phyloP scores from a whole-genome alignment of 2,113 vertebrate species.

The Calonectris borealis region DNA sequence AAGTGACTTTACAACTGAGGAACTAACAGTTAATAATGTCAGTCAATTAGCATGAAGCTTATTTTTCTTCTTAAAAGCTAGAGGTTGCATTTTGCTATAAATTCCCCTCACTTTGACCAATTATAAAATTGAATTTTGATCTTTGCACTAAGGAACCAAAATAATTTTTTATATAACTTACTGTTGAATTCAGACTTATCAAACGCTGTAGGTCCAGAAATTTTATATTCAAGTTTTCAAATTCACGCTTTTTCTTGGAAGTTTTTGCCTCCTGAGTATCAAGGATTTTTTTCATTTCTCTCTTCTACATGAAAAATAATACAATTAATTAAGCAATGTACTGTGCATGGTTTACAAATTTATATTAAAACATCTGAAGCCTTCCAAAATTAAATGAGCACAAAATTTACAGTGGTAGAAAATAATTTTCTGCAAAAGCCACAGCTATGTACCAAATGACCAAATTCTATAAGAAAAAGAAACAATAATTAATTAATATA shows the following conservation, averaged over 20 bases:
- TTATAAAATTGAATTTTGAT: background rate
- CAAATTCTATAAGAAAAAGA: background rate
- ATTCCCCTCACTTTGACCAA: background rate
- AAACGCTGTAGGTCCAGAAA: conserved; percentile 6
- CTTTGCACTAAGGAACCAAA: background rate
- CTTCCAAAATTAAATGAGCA: background rate
- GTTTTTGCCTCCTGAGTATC: background rate
- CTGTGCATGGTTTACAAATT: background rate
- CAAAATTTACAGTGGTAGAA: background rate
- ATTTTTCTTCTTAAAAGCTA: background rate
- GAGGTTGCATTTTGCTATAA: background rate
- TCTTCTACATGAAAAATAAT: background rate
- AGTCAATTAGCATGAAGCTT: background rate
- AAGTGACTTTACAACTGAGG: background rate
- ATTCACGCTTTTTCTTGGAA: conserved; percentile 3
- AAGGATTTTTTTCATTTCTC: background rate
- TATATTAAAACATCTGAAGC: background rate
- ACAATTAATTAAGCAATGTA: background rate
- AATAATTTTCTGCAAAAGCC: background rate
- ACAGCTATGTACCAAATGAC: background rate
- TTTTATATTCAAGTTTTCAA: background rate
- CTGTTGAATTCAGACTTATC: background rate
- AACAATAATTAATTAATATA: background rate
- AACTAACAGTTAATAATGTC: background rate
- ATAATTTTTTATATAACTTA: background rate